Conservation (phyloP, 2,797 vertebrate species). For the Syndactyla subalaris region DNA sequence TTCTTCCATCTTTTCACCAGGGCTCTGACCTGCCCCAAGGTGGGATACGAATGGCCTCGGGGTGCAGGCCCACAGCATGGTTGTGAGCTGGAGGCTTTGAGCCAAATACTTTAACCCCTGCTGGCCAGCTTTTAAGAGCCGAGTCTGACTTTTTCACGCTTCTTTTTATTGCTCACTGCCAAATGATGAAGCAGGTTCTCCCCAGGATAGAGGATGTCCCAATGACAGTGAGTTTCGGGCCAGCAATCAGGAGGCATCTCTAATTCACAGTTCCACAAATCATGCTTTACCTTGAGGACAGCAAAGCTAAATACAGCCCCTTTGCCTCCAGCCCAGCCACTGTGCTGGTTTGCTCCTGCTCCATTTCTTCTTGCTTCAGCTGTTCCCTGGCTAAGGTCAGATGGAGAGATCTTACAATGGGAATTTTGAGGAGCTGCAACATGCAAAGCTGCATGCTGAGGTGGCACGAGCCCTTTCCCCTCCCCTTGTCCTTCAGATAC, state of each 20-base stretch:
- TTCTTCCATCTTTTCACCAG: not conserved
- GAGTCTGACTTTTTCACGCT: not conserved
- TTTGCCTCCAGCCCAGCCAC: not conserved
- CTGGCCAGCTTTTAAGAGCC: not conserved
- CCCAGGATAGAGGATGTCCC: not conserved
- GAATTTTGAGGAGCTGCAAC: not conserved
- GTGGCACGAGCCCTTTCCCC: not conserved
- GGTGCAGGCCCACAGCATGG: rapidly evolving
- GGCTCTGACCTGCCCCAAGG: rapidly evolving
- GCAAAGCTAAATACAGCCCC: not conserved
- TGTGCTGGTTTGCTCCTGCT: rapidly evolving
- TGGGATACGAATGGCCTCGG: not conserved
- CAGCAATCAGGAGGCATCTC: not conserved
- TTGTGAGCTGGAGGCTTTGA: not conserved
- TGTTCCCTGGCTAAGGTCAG: not conserved
- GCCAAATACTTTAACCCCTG: not conserved
- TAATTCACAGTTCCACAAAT: not conserved
- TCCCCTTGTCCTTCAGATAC: not conserved
- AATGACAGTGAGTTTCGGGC: not conserved
- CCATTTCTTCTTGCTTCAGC: not conserved
- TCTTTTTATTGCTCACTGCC: not conserved
- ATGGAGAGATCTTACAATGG: not conserved
- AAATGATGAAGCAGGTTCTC: not conserved
- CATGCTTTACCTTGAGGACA: not conserved
- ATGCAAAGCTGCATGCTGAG: rapidly evolving